Evolutionary conservation across 1,140 invertebrate genomes (phyloP).

Genomic region (Chironomus striatipennis): DNA sequence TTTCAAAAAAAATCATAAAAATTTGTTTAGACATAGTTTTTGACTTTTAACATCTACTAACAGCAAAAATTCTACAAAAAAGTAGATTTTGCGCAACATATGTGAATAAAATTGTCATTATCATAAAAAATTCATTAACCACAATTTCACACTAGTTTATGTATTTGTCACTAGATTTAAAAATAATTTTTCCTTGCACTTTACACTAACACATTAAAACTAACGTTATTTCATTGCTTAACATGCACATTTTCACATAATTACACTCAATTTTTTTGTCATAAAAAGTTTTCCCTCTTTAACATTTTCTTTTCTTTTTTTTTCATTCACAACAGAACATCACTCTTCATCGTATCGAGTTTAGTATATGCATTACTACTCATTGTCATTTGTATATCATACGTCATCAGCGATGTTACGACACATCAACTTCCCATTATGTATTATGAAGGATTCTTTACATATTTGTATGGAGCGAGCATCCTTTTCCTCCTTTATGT

Average conservation of each 20-base stretch:
- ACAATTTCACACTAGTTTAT: background rate
- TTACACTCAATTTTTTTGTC: background rate
- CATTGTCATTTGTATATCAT: conserved; percentile 83
- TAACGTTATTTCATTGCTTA: no score
- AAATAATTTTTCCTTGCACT: background rate
- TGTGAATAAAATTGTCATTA: background rate
- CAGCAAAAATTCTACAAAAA: no score
- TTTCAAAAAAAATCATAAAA: no score
- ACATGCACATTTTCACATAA: background rate
- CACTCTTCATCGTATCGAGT: conserved; percentile 87
- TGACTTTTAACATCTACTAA: no score
- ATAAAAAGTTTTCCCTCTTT: background rate
- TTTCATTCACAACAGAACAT: conserved; percentile 64
- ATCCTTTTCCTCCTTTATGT: conserved; percentile 94
- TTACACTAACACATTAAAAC: background rate
- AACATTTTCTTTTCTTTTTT: conserved; percentile 26
- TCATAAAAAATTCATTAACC: background rate
- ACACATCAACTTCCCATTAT: conserved; percentile 81
- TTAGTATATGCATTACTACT: conserved; percentile 88
- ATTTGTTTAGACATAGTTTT: no score
- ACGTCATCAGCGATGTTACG: conserved; percentile 86
- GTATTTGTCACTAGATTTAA: background rate
- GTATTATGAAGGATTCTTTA: conserved; percentile 95
- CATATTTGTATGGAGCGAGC: conserved; percentile 90
- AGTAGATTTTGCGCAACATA: no score